Evolutionary conservation across 2,888 invertebrate genomes (phyloP).

Genomic region (Hypena proboscidalis): DNA sequence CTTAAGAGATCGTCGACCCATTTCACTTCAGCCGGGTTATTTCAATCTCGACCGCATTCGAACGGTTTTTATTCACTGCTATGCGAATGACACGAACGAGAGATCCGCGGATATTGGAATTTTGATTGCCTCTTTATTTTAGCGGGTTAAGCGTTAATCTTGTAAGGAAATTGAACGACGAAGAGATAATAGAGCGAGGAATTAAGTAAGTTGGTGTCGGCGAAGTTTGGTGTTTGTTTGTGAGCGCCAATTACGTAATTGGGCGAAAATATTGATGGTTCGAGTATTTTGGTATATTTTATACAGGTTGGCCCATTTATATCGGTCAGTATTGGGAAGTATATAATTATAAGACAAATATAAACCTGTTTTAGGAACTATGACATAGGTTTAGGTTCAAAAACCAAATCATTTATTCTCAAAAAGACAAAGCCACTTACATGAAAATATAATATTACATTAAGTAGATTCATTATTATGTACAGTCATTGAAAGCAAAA

Average conservation of each 20-base stretch:
- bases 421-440: no score
- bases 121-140: conserved; percentile 51
- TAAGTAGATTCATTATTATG: no score
- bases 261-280: no score
- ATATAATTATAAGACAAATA: no score
- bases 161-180: conserved; percentile 35
- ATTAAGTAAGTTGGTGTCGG: conserved; percentile 3
- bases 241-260: background rate
- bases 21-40: conserved; percentile 57
- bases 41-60: conserved; percentile 48
- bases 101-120: conserved; percentile 55
- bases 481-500: no score
- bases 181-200: conserved; percentile 11
- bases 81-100: conserved; percentile 43
- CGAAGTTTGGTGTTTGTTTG: conserved; percentile 10
- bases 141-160: conserved; percentile 35
- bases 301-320: no score
- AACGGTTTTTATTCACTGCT: conserved; percentile 47
- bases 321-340: no score
- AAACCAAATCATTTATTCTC: no score
- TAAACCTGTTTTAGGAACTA: no score
- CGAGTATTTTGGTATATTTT: no score
- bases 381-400: no score
- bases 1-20: conserved; percentile 70
- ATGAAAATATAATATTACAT: no score